These are phyloP conservation scores for Myotis findleyi DNA, from an alignment of 2,797 vertebrate species.

Conservation along the genomic window DNA sequence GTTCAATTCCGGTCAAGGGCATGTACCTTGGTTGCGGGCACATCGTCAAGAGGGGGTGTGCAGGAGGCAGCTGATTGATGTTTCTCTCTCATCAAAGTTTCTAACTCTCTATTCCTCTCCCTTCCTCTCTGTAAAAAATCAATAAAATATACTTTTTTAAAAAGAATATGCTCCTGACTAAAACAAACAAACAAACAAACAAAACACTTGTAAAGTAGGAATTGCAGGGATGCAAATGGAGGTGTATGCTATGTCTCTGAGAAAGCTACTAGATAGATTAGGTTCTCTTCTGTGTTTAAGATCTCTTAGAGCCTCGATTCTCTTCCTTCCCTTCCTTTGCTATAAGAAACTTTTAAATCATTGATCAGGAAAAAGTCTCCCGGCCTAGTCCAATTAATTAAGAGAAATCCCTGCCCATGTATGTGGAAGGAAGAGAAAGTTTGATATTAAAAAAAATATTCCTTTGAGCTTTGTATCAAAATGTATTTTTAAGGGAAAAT, in stretches of 20 bases:
- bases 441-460: background rate
- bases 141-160: too few relatives aligned
- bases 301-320: background rate
- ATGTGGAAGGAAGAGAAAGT: constrained; percentile 22
- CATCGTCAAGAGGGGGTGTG: too few relatives aligned
- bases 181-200: too few relatives aligned
- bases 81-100: too few relatives aligned
- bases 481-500: constrained; percentile 26
- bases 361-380: background rate
- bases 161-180: too few relatives aligned
- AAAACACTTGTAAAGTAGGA: background rate
- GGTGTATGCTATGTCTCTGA: background rate
- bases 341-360: background rate
- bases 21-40: too few relatives aligned
- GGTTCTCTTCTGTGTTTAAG: background rate
- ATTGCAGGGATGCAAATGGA: background rate
- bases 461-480: background rate
- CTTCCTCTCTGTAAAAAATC: too few relatives aligned
- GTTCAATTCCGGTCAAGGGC: too few relatives aligned
- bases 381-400: background rate
- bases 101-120: too few relatives aligned
- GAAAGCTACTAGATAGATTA: background rate
- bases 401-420: background rate
- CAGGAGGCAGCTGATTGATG: too few relatives aligned
- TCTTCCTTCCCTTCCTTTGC: background rate